A percentile compares a stretch with the other conserved stretches of the same genome.
Conservation (phyloP, 2,113 vertebrate genomes). For the Corapipo altera region DNA sequence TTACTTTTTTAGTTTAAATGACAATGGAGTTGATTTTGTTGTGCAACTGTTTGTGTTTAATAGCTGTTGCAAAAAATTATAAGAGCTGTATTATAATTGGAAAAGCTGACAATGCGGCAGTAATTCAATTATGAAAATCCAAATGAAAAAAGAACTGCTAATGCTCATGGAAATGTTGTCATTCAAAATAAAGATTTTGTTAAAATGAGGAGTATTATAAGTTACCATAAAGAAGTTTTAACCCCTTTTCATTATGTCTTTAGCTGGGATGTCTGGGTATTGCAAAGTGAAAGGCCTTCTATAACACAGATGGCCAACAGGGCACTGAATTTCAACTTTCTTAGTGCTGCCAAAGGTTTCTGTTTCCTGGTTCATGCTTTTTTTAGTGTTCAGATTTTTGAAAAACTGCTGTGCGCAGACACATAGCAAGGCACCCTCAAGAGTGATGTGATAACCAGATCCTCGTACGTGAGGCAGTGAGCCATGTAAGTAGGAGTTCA, state of each 20-base stretch:
- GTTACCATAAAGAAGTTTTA: not conserved
- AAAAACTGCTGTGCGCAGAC: not conserved
- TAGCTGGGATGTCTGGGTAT: not conserved
- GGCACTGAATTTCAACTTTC: not conserved
- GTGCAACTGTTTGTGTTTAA: conserved; percentile 4
- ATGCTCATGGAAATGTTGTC: not conserved
- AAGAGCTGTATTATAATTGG: not conserved
- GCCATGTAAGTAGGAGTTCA: fast-evolving
- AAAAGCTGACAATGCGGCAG: not conserved
- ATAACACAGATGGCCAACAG: not conserved
- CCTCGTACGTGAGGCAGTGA: not conserved
- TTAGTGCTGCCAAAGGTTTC: not conserved
- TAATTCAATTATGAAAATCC: not conserved
- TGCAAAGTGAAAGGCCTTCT: not conserved
- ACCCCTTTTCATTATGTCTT: not conserved
- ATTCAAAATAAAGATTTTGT: not conserved
- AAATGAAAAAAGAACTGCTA: not conserved
- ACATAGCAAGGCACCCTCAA: not conserved
- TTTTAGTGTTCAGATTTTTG: not conserved
- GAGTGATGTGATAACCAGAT: not conserved
- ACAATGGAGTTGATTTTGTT: not conserved
- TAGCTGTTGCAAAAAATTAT: not conserved
- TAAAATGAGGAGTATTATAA: not conserved
- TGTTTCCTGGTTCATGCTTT: not conserved
- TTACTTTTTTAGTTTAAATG: conserved; percentile 4